Conservation (phyloP, 1,140 invertebrate species). For the Drosophila sulfurigaster region DNA sequence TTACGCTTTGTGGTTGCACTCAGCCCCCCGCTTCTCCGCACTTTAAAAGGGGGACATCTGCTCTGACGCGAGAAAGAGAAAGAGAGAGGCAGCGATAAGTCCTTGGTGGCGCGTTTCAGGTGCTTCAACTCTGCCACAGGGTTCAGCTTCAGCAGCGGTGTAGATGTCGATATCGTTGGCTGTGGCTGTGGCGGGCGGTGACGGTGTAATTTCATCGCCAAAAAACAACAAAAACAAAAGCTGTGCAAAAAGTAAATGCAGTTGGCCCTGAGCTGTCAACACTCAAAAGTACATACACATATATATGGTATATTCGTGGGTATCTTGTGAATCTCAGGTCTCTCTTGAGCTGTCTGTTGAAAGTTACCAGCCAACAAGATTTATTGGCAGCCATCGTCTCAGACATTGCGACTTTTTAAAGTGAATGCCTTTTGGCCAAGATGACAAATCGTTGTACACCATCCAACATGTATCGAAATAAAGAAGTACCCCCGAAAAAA, state of each 20-base stretch:
- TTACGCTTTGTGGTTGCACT: constrained; percentile 73
- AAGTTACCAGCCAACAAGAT: constrained; percentile 75
- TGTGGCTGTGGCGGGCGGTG: constrained; percentile 43
- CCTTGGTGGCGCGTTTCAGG: constrained; percentile 74
- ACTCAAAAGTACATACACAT: constrained; percentile 9
- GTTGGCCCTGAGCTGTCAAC: constrained; percentile 81
- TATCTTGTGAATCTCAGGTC: constrained; percentile 42
- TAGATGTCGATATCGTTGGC: constrained; percentile 40
- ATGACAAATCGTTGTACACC: constrained; percentile 70
- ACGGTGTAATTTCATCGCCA: constrained; percentile 76
- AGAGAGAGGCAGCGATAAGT: constrained; percentile 51
- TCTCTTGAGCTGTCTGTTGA: constrained; percentile 62
- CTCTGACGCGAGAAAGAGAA: background rate
- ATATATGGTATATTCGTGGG: constrained; percentile 9
- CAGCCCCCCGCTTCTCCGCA: constrained; percentile 5
- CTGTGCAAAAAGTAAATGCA: constrained; percentile 75
- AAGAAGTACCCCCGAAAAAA: background rate
- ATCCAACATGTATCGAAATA: constrained; percentile 27
- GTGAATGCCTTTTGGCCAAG: constrained; percentile 73
- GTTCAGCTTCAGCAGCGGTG: constrained; percentile 21
- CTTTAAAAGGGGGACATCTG: no score
- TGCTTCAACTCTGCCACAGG: constrained; percentile 67
- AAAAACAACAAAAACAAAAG: constrained; percentile 36
- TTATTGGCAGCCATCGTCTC: constrained; percentile 76
- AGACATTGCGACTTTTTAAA: constrained; percentile 71